These are phyloP conservation scores for Daktulosphaira vitifoliae DNA, from an alignment of 1,140 invertebrate species.

Conservation along the genomic window DNA sequence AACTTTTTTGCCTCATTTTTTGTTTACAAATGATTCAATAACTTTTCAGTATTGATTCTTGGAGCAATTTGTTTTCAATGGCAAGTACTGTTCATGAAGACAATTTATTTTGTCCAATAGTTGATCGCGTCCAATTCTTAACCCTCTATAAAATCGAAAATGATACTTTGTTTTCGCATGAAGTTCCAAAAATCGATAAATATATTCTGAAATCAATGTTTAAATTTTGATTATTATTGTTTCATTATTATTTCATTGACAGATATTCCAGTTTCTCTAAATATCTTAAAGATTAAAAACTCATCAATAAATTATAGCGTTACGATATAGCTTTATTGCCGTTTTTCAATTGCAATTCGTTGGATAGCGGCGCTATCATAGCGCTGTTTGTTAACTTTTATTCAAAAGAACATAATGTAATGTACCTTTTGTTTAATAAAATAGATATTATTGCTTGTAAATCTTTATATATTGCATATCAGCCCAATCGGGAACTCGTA, in stretches of 20 bases:
- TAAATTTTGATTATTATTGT: conserved; percentile 1
- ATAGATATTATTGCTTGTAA: too few species aligned
- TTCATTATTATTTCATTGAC: not conserved
- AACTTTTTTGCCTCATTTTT: not conserved
- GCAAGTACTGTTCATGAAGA: not conserved
- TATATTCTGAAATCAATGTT: not conserved
- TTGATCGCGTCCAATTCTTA: conserved; percentile 25
- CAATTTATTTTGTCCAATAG: not conserved
- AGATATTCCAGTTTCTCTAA: not conserved
- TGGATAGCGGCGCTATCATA: too few species aligned
- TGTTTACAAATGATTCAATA: not conserved
- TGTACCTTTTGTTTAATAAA: too few species aligned
- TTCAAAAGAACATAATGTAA: too few species aligned
- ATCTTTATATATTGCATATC: too few species aligned
- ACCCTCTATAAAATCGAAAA: conserved; percentile 33
- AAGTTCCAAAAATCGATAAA: conserved; percentile 14
- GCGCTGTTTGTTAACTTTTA: too few species aligned
- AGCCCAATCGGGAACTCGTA: too few species aligned
- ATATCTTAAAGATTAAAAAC: not conserved
- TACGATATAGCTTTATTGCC: too few species aligned
- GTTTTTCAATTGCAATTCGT: too few species aligned
- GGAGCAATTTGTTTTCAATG: not conserved
- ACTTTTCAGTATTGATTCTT: not conserved
- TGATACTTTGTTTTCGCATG: conserved; percentile 23
- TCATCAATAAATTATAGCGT: not conserved